These are phyloP conservation scores for Sebastes reedi DNA, from an alignment of 2,797 vertebrate species.

Conservation along the genomic window DNA sequence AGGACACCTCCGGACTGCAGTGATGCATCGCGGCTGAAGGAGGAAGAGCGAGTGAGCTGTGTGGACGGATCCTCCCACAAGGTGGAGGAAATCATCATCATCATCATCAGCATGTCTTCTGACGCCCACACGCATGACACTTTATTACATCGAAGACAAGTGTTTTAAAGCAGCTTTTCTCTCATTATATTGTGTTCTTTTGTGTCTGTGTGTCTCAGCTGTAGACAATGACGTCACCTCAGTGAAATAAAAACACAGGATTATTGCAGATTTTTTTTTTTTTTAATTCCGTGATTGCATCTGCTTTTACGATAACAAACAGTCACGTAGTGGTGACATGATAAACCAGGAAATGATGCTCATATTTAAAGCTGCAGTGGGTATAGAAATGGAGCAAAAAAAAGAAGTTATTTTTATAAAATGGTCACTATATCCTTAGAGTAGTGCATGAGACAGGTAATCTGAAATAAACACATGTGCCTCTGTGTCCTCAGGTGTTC, in stretches of 20 bases:
- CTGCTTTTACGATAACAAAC: conserved; percentile 14
- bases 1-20: conserved; percentile 40
- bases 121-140: background rate
- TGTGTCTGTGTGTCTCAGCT: background rate
- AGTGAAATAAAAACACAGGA: conserved; percentile 14
- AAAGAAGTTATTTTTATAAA: no score
- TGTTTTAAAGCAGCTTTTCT: background rate
- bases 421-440: no score
- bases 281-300: conserved; percentile 32
- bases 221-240: background rate
- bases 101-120: background rate
- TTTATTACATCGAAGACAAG: background rate
- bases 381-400: no score
- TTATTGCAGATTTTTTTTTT: conserved; percentile 5
- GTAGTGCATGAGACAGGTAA: no score
- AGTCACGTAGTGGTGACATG: background rate
- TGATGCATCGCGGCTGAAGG: conserved; percentile 36
- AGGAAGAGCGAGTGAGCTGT: conserved; percentile 35
- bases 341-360: conserved; percentile 36
- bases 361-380: conserved; percentile 2
- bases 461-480: no score
- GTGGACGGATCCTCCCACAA: conserved; percentile 59
- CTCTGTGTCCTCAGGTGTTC: no score
- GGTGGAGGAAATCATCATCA: conserved; percentile 35
- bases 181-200: background rate